Evolutionary conservation across 1,140 invertebrate genomes (phyloP).

Genomic region (Oncopeltus fasciatus): DNA sequence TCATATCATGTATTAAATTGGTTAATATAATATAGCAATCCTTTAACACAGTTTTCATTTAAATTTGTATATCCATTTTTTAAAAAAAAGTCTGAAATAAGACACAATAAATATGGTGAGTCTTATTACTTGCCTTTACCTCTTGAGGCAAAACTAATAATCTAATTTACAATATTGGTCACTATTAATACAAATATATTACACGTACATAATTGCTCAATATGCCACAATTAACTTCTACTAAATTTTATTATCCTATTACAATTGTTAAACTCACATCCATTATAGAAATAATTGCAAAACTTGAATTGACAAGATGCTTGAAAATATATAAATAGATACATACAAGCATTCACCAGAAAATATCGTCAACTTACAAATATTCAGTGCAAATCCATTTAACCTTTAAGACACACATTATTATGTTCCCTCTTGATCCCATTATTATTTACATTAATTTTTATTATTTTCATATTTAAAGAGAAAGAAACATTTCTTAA

Average conservation of each 20-base stretch:
- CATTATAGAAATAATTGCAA: background rate
- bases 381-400: no score
- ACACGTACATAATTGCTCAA: background rate
- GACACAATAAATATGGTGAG: background rate
- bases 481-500: no score
- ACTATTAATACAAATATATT: background rate
- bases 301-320: slow-evolving; percentile 4
- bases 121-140: slow-evolving; percentile 4
- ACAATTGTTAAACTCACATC: background rate
- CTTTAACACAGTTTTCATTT: background rate
- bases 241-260: background rate
- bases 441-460: no score
- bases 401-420: no score
- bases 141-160: background rate
- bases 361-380: no score
- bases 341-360: background rate
- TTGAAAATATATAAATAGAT: background rate
- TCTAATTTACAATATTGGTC: background rate
- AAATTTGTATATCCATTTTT: background rate
- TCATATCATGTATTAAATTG: background rate
- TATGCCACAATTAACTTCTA: background rate
- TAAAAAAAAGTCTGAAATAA: background rate
- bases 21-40: background rate
- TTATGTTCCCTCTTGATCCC: no score
- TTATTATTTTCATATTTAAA: no score